These are phyloP conservation scores for Bombus turneri DNA, from an alignment of 1,140 invertebrate species.

Conservation along the genomic window DNA sequence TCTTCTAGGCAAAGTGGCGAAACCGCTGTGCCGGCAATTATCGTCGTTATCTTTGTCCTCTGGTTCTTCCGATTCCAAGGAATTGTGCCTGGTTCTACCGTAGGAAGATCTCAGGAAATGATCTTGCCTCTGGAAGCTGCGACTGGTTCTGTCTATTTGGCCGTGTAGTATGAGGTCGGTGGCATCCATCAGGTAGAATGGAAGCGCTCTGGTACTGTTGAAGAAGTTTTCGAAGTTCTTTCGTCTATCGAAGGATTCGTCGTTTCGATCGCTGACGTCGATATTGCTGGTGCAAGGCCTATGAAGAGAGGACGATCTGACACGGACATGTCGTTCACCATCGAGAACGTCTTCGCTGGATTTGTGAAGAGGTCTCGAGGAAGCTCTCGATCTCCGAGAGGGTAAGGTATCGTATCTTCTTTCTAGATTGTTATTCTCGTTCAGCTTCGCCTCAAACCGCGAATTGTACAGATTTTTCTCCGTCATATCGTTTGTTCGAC, in stretches of 20 bases:
- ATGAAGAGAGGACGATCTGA: slow-evolving; percentile 35
- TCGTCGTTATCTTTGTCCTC: slow-evolving; percentile 33
- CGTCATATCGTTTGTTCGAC: neutral
- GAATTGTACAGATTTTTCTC: neutral
- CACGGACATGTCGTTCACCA: slow-evolving; percentile 54
- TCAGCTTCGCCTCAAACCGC: neutral
- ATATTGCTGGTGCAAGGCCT: slow-evolving; percentile 63
- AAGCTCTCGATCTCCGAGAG: slow-evolving; percentile 57
- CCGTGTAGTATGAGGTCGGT: slow-evolving; percentile 75
- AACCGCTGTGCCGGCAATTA: slow-evolving; percentile 37
- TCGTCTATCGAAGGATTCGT: neutral
- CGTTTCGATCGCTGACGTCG: slow-evolving; percentile 61
- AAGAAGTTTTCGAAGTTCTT: neutral
- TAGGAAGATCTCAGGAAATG: slow-evolving; percentile 3
- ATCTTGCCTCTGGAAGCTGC: slow-evolving; percentile 24
- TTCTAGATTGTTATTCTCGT: slow-evolving; percentile 25
- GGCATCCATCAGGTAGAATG: slow-evolving; percentile 71
- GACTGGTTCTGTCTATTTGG: slow-evolving; percentile 57
- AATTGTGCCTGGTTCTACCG: slow-evolving; percentile 70
- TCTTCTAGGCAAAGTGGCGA: slow-evolving; percentile 75
- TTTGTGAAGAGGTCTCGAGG: slow-evolving; percentile 71
- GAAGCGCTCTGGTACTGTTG: neutral
- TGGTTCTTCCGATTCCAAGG: slow-evolving; percentile 64
- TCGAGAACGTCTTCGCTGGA: slow-evolving; percentile 76
- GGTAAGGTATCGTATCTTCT: slow-evolving; percentile 77